Evolutionary conservation across 2,888 invertebrate genomes (phyloP), one percentile per base, ranked within the genome.

Genomic region (Drosophila kanekoi): DNA sequence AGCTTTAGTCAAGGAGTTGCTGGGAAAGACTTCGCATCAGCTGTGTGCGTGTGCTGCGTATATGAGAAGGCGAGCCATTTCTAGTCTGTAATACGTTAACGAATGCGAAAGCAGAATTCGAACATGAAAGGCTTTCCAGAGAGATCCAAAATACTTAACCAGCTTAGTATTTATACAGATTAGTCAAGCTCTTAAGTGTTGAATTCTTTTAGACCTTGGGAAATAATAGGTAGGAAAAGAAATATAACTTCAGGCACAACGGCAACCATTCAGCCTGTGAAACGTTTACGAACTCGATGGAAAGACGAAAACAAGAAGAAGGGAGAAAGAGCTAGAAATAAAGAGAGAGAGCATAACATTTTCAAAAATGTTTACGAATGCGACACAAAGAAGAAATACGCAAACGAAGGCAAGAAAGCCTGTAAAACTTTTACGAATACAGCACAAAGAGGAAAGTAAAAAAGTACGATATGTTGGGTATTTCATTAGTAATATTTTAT

Each of bases 401-500:
- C 9, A 11, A 33, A 11, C 9, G 33, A 33, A 33, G 11, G 33
- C 33, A 11, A 35, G 33, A 35, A 35, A 35, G 35, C 35, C 45
- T 8, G 13, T 9, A 13, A 3, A 33, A 33, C 18, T 0, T 48
- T 48, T 20, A 32, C 18, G 48, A 48, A 48, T 23, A 16, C 14
- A 3, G 5, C 11, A 14, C 16, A 32, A 11, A 45, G 2, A 37
- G 20, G 14, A 54, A 47, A n/a, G 5, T 8, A 53, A 35, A 18
- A 37, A n/a, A 9, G 11, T 45, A 18, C 35, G 4, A 9, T 32
- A 6, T 10, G 20, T 37, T 44, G 13, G 20, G 9, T 66, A 49
- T 23, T 37, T 60, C 53, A 64, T 71, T 61, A 52, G 58, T 54
- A 33, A 56, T 58, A 51, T 28, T 59, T 78, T 75, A 73, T 73